Conservation (phyloP, 2,888 invertebrate genomes). For the Scrobipalpa atriplicella region DNA sequence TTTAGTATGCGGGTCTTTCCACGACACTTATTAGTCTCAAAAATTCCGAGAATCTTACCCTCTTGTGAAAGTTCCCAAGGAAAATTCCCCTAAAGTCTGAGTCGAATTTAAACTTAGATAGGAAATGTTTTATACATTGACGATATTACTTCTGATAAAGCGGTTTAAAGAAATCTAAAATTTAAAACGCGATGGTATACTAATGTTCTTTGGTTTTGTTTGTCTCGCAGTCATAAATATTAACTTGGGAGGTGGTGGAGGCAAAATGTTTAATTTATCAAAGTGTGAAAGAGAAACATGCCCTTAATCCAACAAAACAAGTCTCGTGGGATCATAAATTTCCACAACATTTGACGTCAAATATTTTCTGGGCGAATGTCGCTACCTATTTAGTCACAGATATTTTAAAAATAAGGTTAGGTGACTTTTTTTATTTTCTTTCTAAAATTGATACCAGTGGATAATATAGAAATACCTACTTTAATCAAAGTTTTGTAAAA, state of each 20-base stretch:
- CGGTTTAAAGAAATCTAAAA: conserved; percentile 79
- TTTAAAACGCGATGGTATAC: conserved; percentile 79
- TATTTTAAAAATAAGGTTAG: no score
- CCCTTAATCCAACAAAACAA: conserved; percentile 25
- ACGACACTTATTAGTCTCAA: conserved; percentile 80
- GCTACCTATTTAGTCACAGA: no score
- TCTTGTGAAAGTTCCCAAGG: conserved; percentile 63
- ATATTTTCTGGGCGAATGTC: background rate
- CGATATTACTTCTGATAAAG: conserved; percentile 81
- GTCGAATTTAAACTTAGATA: conserved; percentile 73
- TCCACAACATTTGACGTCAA: background rate
- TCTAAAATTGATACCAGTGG: no score
- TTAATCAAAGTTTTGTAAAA: no score
- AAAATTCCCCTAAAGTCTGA: conserved; percentile 61
- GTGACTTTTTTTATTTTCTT: no score
- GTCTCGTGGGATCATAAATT: conserved; percentile 3
- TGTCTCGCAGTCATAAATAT: conserved; percentile 73
- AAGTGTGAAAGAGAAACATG: conserved; percentile 32
- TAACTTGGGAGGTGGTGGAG: conserved; percentile 60
- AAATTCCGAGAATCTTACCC: conserved; percentile 71
- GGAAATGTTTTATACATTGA: conserved; percentile 79
- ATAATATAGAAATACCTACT: no score
- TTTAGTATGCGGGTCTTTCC: conserved; percentile 75
- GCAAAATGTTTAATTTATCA: conserved; percentile 52
- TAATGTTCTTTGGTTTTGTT: conserved; percentile 75